Evolutionary conservation across 2,797 vertebrate species (phyloP).

Genomic region (Pogoniulus pusillus): DNA sequence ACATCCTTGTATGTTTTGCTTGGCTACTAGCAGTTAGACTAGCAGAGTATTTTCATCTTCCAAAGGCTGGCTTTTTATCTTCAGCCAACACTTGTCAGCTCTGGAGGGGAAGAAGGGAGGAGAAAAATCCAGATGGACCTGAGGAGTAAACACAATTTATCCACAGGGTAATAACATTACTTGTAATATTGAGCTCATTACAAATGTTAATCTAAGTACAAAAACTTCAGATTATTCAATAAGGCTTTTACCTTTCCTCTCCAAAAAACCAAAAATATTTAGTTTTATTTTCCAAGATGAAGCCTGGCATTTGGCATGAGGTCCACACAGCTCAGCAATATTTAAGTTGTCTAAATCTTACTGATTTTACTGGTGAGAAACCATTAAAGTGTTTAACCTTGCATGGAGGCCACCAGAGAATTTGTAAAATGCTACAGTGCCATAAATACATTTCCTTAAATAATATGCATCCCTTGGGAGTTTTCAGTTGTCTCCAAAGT

Average conservation of each 20-base stretch:
- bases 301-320: background rate
- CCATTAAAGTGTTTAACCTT: background rate
- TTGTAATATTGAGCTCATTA: background rate
- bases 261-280: background rate
- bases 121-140: background rate
- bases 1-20: background rate
- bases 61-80: conserved; percentile 13
- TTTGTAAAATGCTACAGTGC: conserved; percentile 13
- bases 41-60: background rate
- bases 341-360: background rate
- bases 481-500: conserved; percentile 49
- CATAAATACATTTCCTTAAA: conserved; percentile 48
- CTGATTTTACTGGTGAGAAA: background rate
- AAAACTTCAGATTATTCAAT: background rate
- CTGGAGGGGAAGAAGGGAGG: background rate
- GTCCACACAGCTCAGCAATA: background rate
- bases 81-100: background rate
- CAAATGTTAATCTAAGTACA: background rate
- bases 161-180: background rate
- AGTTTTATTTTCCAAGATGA: background rate
- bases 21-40: background rate
- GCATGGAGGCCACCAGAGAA: background rate
- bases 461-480: conserved; percentile 3
- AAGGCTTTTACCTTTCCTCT: conserved; percentile 5
- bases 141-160: background rate